phyloP scores from a whole-genome alignment of 2,113 vertebrate species.

The Odobenus rosmarus region DNA sequence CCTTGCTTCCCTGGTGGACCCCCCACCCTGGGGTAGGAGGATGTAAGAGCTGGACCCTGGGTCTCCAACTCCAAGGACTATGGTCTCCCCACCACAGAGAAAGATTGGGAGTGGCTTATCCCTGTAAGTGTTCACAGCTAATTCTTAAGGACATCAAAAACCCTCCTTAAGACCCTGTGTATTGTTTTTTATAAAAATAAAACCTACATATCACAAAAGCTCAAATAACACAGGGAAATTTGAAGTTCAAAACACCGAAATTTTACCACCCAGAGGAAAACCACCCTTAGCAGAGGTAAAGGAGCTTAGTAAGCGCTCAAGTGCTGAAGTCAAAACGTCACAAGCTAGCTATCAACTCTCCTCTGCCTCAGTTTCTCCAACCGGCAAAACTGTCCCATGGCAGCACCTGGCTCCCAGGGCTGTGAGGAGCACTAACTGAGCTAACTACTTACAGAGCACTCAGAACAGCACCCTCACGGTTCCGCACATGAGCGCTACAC shows the following conservation, averaged over 20 bases:
- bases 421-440: neutral
- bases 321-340: neutral
- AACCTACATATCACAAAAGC: neutral
- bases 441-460: neutral
- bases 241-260: neutral
- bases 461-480: neutral
- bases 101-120: neutral
- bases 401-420: neutral
- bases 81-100: neutral
- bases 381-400: rapidly evolving
- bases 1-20: neutral
- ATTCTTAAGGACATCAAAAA: neutral
- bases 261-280: neutral
- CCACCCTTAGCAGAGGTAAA: neutral
- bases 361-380: neutral
- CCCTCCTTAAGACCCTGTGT: neutral
- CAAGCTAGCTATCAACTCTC: too few relatives aligned
- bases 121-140: neutral
- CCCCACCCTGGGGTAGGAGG: neutral
- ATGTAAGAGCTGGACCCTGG: neutral
- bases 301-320: neutral
- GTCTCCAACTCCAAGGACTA: neutral
- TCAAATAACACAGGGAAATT: neutral
- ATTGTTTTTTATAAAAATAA: neutral
- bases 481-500: rapidly evolving